Conservation (phyloP, 2,888 invertebrate genomes). For the Caenorhabditis sp. region DNA sequence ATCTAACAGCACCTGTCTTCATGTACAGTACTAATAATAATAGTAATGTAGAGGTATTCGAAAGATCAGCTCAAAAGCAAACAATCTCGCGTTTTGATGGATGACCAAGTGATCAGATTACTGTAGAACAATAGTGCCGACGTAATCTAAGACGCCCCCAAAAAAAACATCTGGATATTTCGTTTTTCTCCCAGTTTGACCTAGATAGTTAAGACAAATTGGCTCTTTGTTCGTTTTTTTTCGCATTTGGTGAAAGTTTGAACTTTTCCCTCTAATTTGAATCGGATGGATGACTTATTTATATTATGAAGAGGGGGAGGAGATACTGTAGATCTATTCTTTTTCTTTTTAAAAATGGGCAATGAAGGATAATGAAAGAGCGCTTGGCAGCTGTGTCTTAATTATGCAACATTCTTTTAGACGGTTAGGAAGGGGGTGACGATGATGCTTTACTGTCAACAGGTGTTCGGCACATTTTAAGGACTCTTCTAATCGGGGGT, state of each 20-base stretch:
- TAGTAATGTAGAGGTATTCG: background rate
- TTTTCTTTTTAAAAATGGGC: no score
- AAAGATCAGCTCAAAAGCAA: background rate
- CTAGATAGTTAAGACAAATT: background rate
- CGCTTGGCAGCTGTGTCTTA: slow-evolving; percentile 9
- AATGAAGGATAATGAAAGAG: background rate
- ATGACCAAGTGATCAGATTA: background rate
- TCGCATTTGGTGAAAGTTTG: no score
- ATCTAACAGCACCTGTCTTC: no score
- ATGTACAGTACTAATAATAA: no score
- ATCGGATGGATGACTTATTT: no score
- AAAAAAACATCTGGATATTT: background rate
- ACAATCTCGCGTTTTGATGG: background rate
- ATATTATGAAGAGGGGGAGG: background rate
- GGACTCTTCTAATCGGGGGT: no score
- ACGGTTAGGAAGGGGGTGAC: background rate
- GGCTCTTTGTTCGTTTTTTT: background rate
- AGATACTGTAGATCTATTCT: background rate
- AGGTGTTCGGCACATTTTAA: slow-evolving; percentile 23
- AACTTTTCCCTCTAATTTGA: background rate
- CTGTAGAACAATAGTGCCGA: background rate
- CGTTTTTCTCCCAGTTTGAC: background rate
- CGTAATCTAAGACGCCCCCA: background rate
- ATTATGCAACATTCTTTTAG: slow-evolving; percentile 29
- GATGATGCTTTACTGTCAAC: slow-evolving; percentile 31